Evolutionary conservation across 2,113 vertebrate genomes (phyloP), one percentile per base, ranked within the genome.

Genomic region (Tenebrosternarchus preto): DNA sequence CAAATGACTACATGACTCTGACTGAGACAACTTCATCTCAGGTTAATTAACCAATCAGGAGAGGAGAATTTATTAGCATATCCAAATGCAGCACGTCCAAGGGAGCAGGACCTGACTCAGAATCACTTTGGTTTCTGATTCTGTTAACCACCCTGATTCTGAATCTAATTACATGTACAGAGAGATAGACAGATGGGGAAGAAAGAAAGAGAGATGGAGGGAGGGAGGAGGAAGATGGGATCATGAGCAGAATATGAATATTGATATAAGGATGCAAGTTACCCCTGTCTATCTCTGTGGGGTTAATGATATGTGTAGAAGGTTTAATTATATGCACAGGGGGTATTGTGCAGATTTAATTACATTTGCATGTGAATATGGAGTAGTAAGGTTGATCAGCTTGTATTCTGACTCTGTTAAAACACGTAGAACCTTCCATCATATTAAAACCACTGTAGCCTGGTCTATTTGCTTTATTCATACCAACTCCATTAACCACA

Each of bases 1-100:
- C 88, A 90, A 89, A 88, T 77, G 50, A 83, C 86, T 79, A 86
- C 73, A 87, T 86, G 85, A 87, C 88, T 86, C 76, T 82, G 74
- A 86, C 73, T 60, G 79, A 89, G 89, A 88, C 86, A 85, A 89
- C 88, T 90, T 85, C 83, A 84, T 90, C 89, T 86, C 88, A 90
- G 91, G 91, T 92, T 92, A 93, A 93, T 93, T 92, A 93, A 93
- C 92, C 91, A 92, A 92, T 92, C 90, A 90, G 86, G 84, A 85
- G 85, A 84, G 83, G 90, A 88, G 90, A 91, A 89, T 86, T 84
- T 87, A 92, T 92, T 93, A 91, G 90, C 91, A 93, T 93, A 93
- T 91, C 89, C 89, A 91, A 92, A 92, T 91, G 87, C 87, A 78
- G 85, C 85, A 84, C 89, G 89, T 92, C 91, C 90, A 88, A 87